Base-by-base conservation (phyloP, 2,888 invertebrate species). In the Cordilura impudica region DNA sequence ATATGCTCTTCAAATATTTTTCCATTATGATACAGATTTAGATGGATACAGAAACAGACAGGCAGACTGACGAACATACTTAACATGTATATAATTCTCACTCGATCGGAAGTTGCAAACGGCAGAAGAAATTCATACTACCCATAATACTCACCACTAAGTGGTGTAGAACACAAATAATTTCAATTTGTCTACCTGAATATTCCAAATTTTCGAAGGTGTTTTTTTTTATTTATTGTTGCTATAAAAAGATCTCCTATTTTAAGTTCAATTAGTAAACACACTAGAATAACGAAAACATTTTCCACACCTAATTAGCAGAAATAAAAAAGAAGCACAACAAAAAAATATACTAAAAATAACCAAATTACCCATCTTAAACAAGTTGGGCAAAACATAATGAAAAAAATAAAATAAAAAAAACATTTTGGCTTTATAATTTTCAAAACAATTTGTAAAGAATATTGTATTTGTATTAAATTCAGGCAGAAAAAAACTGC, bases 241-340 rank as follows among this genome's bases (percentile, higher is more conserved):
- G 1, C 5, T 19, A 63, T 49, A 8, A 43, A 56, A 56, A 47
- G 16, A 8, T 12, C 14, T 21, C 45, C 35, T 1, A 53, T 23
- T 49, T 31, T 49, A 47, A 56, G 31, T 56, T 49, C 35, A 49
- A 69, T 49, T 26, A 39, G 47, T 61, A 39, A 61, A 14, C 14
- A 14, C 21, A 23, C n/a, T 8, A 43, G 26, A 47, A 53, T 51
- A 39, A 16, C n/a, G 23, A 39, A 49, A 29, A 39, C 39, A 65
- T 78, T 63, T 63, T 78, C 69, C 58, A 53, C 69, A 78, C 78
- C 69, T 43, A 58, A 78, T 73, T 69, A 78, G 73, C 58, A 53
- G 58, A 73, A 56, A 47, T 16, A 31, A 19, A 31, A 10, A 31
- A 31, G 12, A 39, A 51, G n/a, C 53, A 18, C 0, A 43, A 18